These are phyloP conservation scores for Phyllopteryx taeniolatus DNA, from an alignment of 2,113 vertebrate species.

Conservation along the genomic window DNA sequence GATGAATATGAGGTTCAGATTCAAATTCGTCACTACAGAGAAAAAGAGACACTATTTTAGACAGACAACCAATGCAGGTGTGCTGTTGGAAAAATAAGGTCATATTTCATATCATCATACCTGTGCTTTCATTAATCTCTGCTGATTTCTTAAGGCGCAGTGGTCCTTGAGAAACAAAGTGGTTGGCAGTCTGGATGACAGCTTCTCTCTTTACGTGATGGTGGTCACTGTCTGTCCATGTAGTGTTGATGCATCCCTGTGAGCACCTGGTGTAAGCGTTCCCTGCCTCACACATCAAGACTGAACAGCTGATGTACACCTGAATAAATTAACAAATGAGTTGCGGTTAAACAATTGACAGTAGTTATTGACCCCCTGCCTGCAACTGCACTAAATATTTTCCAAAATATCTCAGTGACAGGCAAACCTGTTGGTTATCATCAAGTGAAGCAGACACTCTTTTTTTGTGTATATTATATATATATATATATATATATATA, in stretches of 20 bases:
- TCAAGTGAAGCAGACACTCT: background rate
- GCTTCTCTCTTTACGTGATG: conserved; percentile 44
- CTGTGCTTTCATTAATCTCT: conserved; percentile 8
- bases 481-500: too few relatives aligned
- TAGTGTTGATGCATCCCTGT: conserved; percentile 47
- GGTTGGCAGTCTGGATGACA: conserved; percentile 45
- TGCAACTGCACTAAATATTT: background rate
- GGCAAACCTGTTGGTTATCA: background rate
- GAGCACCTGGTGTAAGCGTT: conserved; percentile 59
- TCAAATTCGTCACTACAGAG: conserved; percentile 41
- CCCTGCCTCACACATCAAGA: conserved; percentile 64
- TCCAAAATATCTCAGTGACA: background rate
- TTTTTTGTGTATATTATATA: too few relatives aligned
- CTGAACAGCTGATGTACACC: conserved; percentile 63
- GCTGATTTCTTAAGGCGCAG: conserved; percentile 50
- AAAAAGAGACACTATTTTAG: background rate
- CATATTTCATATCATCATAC: conserved; percentile 17
- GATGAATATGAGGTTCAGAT: conserved; percentile 58
- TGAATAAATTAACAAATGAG: conserved; percentile 12
- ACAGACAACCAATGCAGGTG: background rate
- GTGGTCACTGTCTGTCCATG: fast-evolving
- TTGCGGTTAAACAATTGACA: background rate
- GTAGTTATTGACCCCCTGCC: background rate
- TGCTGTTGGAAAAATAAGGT: background rate
- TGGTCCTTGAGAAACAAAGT: conserved; percentile 74